Evolutionary conservation across 2,113 vertebrate genomes (phyloP).

Genomic region (Pelodiscus sinensis): DNA sequence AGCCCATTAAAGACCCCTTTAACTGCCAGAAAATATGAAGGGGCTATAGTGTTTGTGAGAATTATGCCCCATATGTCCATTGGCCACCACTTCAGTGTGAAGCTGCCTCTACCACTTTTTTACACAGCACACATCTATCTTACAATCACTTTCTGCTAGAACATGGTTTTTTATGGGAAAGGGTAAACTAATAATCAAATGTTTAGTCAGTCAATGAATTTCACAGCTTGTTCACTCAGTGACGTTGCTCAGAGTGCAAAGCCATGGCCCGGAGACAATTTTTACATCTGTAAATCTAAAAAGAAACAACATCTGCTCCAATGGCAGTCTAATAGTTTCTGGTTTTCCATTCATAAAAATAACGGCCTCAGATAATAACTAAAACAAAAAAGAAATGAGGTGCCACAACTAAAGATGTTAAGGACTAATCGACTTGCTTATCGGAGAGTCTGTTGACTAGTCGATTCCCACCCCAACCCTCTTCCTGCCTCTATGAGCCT

Average conservation of each 20-base stretch:
- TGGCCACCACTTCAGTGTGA: neutral
- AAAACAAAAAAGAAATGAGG: accelerated
- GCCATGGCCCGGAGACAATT: neutral
- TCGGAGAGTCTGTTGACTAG: too few relatives aligned
- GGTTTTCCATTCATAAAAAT: too few relatives aligned
- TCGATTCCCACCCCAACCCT: too few relatives aligned
- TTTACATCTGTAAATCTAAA: conserved; percentile 18
- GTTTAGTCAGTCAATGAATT: neutral
- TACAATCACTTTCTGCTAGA: neutral
- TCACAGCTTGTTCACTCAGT: conserved; percentile 19
- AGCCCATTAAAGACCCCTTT: neutral
- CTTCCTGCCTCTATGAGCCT: too few relatives aligned
- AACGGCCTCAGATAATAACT: conserved; percentile 1
- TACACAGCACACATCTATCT: neutral
- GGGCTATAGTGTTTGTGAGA: neutral
- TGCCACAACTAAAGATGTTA: too few relatives aligned
- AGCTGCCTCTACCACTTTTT: neutral
- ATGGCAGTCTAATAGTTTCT: neutral
- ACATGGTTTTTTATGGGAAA: neutral
- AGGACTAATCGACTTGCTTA: too few relatives aligned
- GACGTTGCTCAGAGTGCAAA: neutral
- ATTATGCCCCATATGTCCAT: neutral
- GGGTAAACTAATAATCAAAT: neutral
- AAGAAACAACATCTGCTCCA: neutral
- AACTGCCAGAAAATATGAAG: neutral